phyloP scores from a whole-genome alignment of 2,797 vertebrate genomes.

The Chelmon rostratus region DNA sequence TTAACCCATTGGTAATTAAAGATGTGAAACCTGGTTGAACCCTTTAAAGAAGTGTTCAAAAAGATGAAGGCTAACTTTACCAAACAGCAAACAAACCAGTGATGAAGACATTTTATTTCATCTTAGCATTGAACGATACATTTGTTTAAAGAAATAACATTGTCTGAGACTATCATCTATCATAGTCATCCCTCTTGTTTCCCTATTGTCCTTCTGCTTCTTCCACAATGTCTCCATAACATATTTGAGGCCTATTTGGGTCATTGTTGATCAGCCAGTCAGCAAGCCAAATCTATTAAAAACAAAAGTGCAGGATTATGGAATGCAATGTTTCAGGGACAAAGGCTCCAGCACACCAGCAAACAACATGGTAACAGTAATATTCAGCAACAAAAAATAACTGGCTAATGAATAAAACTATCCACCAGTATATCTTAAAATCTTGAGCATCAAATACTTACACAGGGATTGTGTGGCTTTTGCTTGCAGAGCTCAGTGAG shows the following conservation, averaged over 20 bases:
- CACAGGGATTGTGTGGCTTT: slow-evolving; percentile 92
- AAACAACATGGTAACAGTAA: background rate
- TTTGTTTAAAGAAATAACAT: background rate
- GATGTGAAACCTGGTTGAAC: background rate
- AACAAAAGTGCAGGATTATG: slow-evolving; percentile 11
- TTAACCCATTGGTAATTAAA: background rate
- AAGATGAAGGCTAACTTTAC: background rate
- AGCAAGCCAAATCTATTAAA: slow-evolving; percentile 92
- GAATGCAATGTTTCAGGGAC: background rate
- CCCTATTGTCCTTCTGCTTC: slow-evolving; percentile 55
- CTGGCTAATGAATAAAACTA: background rate
- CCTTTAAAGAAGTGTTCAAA: background rate
- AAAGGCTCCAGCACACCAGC: background rate
- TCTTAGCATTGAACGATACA: background rate
- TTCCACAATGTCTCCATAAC: slow-evolving; percentile 55
- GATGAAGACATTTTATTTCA: slow-evolving; percentile 17
- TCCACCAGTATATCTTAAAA: background rate
- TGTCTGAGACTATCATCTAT: background rate
- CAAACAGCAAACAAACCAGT: background rate
- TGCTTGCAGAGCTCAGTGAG: slow-evolving; percentile 93
- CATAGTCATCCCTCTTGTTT: background rate
- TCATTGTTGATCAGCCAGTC: slow-evolving; percentile 95
- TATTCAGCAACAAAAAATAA: background rate
- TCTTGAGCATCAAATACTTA: slow-evolving; percentile 76
- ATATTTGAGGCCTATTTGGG: slow-evolving; percentile 90